Evolutionary conservation across 2,888 invertebrate species (phyloP).

Genomic region (Nomada lathburiana): DNA sequence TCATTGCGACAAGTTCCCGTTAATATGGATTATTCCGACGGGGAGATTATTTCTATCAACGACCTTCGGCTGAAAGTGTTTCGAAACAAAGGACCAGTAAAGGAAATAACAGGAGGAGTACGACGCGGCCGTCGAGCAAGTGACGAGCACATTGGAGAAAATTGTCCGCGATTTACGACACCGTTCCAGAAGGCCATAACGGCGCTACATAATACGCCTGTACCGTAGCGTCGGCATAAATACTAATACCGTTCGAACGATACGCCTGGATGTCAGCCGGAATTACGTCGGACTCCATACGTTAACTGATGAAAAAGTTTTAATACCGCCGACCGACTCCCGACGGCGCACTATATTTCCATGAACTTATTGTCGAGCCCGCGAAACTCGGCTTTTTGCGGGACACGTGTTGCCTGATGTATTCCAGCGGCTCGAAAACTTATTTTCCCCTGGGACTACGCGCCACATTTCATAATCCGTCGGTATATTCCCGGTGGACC

Average conservation of each 20-base stretch:
- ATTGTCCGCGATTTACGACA: conserved; percentile 18
- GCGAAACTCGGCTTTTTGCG: conserved; percentile 78
- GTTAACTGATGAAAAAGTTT: conserved; percentile 79
- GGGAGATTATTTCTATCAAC: too few relatives aligned
- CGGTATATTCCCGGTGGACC: conserved; percentile 66
- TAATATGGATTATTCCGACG: too few relatives aligned
- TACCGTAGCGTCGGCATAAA: conserved; percentile 11
- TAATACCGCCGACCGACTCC: conserved; percentile 74
- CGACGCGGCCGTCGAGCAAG: not conserved
- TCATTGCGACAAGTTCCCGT: too few relatives aligned
- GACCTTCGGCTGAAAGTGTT: too few relatives aligned
- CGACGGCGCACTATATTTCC: conserved; percentile 77
- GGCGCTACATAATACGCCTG: not conserved
- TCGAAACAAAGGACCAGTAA: not conserved
- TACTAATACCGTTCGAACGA: conserved; percentile 32
- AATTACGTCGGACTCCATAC: conserved; percentile 71
- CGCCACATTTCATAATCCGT: conserved; percentile 75
- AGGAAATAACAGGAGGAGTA: not conserved
- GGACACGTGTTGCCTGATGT: conserved; percentile 81
- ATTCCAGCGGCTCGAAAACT: conserved; percentile 75
- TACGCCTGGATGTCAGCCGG: conserved; percentile 41
- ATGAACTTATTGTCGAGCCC: conserved; percentile 78
- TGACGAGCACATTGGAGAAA: conserved; percentile 1
- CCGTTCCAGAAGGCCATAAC: not conserved
- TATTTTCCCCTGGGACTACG: conserved; percentile 76